Evolutionary conservation across 2,888 invertebrate species (phyloP).

Genomic region (Steromphala cineraria): DNA sequence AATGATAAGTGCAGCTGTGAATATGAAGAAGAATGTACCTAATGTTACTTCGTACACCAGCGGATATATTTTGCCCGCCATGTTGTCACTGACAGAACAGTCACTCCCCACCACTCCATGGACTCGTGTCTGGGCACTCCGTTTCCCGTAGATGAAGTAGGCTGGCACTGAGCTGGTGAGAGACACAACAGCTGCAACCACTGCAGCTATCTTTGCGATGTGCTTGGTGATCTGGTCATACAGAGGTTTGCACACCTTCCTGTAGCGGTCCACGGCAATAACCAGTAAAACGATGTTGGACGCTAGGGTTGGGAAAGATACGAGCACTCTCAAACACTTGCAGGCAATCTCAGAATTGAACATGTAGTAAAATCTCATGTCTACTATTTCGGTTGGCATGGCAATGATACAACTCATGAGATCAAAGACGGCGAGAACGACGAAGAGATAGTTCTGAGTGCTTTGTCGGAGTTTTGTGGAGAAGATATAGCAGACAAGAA

Average conservation of each 20-base stretch:
- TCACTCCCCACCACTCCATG: slow-evolving; percentile 29
- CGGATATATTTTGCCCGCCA: slow-evolving; percentile 20
- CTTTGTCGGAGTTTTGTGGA: slow-evolving; percentile 43
- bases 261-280: slow-evolving; percentile 57
- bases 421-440: slow-evolving; percentile 57
- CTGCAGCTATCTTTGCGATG: slow-evolving; percentile 40
- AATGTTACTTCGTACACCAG: slow-evolving; percentile 32
- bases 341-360: slow-evolving; percentile 54
- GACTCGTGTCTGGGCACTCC: slow-evolving; percentile 25
- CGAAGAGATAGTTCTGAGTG: slow-evolving; percentile 55
- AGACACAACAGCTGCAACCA: slow-evolving; percentile 14
- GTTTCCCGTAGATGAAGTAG: slow-evolving; percentile 33
- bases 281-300: slow-evolving; percentile 50
- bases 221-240: slow-evolving; percentile 48
- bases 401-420: slow-evolving; percentile 50
- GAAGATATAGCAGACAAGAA: slow-evolving; percentile 54
- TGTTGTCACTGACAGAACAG: slow-evolving; percentile 37
- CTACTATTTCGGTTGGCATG: slow-evolving; percentile 60
- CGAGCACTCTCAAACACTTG: slow-evolving; percentile 45
- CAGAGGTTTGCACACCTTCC: slow-evolving; percentile 56
- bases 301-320: slow-evolving; percentile 45
- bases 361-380: slow-evolving; percentile 52
- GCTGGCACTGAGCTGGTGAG: slow-evolving; percentile 31
- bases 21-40: slow-evolving; percentile 19
- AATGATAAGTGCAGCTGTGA: background rate